Base-by-base conservation (phyloP, 2,888 invertebrate species). In the Strigamia maritima region DNA sequence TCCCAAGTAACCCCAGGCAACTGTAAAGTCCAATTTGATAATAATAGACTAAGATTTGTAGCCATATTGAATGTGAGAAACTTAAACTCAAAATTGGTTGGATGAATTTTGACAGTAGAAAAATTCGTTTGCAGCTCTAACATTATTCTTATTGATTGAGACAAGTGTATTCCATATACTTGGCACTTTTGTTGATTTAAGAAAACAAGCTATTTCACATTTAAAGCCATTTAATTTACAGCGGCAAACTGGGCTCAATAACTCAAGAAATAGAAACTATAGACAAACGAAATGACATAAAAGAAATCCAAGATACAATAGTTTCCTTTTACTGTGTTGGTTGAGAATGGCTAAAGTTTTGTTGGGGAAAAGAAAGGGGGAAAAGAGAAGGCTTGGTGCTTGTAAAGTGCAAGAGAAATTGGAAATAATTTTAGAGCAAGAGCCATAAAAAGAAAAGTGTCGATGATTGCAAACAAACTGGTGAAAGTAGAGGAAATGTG, bases 401-500 rank as follows among this genome's bases (percentile, higher is more conserved):
- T 70, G 70, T 28, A 70, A 70, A 70, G 70, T 70, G 70, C 26
- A 70, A 14, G 26, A 70, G 70, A 70, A 70, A 70, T 70, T 70
- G 70, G 70, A 70, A 70, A 70, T 70, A 70, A 70, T 24, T 70
- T 70, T 70, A 70, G 70, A 70, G 70, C 70, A 70, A 70, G 70
- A 70, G 12, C 70, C 70, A 70, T 70, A 70, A 70, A 70, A 70
- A 70, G 70, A 70, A 70, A 70, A 70, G 70, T 70, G 70, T 70
- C 70, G 70, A 70, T 70, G 70, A 70, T 70, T 70, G 70, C 70
- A 70, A 70, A 70, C 70, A 70, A 70, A 70, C 70, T 70, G 70
- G 70, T 70, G 70, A 70, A 70, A 70, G 70, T 54, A 54, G 70
- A 28, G 28, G 70, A 70, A 70, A 70, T 70, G 70, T 70, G 70